phyloP scores from a whole-genome alignment of 2,113 vertebrate species.

The Elaphurus davidianus region DNA sequence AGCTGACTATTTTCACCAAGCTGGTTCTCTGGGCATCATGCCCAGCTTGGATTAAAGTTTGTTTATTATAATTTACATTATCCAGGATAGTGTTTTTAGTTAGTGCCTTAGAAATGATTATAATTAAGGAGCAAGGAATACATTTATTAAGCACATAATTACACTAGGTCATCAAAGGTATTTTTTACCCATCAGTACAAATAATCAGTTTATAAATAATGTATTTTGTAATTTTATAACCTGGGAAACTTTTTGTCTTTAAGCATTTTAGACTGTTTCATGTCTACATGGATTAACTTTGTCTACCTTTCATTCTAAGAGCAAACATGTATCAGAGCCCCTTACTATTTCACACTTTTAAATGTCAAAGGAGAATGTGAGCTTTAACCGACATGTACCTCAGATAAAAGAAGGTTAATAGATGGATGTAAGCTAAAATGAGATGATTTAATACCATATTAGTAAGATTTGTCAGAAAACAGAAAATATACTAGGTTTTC shows the following conservation, averaged over 20 bases:
- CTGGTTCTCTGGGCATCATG: constrained; percentile 56
- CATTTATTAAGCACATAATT: constrained; percentile 26
- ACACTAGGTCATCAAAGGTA: background rate
- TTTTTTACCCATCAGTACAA: constrained; percentile 6
- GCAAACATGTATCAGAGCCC: background rate
- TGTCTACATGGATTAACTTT: background rate
- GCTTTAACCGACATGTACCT: background rate
- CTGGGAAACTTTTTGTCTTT: background rate
- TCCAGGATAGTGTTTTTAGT: constrained; percentile 26
- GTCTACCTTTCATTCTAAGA: background rate
- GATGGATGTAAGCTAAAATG: background rate
- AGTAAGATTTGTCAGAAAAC: background rate
- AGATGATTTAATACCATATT: background rate
- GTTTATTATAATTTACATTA: constrained; percentile 65
- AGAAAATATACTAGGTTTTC: background rate
- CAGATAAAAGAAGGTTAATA: background rate
- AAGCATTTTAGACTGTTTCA: constrained; percentile 15
- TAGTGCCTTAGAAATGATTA: constrained; percentile 36
- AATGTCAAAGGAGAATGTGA: background rate
- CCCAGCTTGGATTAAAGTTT: constrained; percentile 67
- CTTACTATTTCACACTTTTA: background rate
- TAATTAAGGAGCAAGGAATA: constrained; percentile 54
- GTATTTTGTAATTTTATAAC: background rate
- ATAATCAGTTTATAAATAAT: background rate
- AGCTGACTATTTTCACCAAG: constrained; percentile 48